Conservation (phyloP, 2,888 invertebrate species). For the Elysia crispata region DNA sequence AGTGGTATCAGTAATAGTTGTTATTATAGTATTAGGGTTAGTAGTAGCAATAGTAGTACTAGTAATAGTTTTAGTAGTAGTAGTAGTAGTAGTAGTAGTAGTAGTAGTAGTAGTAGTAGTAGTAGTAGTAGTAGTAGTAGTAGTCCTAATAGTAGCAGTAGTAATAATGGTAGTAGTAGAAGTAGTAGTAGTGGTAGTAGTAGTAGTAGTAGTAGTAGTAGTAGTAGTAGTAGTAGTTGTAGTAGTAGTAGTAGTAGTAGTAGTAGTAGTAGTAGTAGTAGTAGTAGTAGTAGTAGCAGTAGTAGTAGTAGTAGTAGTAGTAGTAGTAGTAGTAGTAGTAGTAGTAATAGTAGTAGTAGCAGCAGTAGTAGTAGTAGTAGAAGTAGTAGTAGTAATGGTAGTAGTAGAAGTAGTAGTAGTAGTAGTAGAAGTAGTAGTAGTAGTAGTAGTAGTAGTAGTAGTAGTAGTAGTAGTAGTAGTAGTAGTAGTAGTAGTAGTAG, state of each 20-base stretch:
- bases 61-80: no score
- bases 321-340: conserved; percentile 36
- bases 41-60: no score
- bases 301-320: conserved; percentile 37
- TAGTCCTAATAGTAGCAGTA: not conserved
- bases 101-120: no score
- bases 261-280: conserved; percentile 34
- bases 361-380: not conserved
- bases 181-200: conserved; percentile 16
- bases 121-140: no score
- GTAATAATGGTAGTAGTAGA: not conserved
- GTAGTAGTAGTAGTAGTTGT: conserved; percentile 18
- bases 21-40: no score
- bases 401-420: conserved; percentile 5
- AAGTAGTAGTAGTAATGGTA: conserved; percentile 10
- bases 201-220: conserved; percentile 19
- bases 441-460: no score
- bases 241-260: conserved; percentile 37
- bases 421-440: not conserved
- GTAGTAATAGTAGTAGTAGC: not conserved
- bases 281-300: conserved; percentile 36
- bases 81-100: no score
- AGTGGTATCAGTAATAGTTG: no score
- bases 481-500: no score
- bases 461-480: no score